Base-by-base conservation (phyloP, 2,797 vertebrate species). In the Amblyopsis hoosieri region DNA sequence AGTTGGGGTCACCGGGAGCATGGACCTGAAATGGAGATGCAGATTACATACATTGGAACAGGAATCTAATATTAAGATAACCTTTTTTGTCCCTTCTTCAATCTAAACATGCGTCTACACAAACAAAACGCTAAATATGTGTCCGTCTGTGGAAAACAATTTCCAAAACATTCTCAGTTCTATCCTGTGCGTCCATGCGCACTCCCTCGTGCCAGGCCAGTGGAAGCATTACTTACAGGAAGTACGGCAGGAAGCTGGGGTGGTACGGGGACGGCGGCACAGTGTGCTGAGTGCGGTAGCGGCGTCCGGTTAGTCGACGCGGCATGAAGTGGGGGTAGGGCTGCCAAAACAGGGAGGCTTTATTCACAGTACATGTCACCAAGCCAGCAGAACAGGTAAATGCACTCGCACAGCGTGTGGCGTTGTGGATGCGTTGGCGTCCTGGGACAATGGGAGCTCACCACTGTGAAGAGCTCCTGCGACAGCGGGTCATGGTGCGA, bases 271-370 rank as follows among this genome's bases (percentile, higher is more conserved):
- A 94, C 0, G 95, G 95, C n/a, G 97, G 94, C 45, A 96, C 89
- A 12, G 96, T 87, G 81, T 97, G 96, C 82, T 95, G 97, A 29
- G 97, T 95, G 70, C 95, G 94, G 62, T 96, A 98, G 80, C 97
- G 94, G 53, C 96, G 94, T 71, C 94, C 94, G 64, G 95, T 89
- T 77, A 98, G 93, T 86, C 96, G 94, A 60, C 96, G 94, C 88
- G 96, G 95, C 94, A 98, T 94, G 80, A 98, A 98, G 63, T 96
- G 94, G 70, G 96, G 94, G 81, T 97, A 98, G 70, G 96, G 95
- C 97, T 98, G 87, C 56, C 71, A 75, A 50, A 72, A 51, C n/a
- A 51, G 8, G 33, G 6, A 31, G 33, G 5, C 33, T 37, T 37
- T 37, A 37, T 37, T 37, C 33, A 6, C 5, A 37, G 5, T 37